Base-by-base conservation (phyloP, 2,797 vertebrate genomes). In the Anas flavirostris region DNA sequence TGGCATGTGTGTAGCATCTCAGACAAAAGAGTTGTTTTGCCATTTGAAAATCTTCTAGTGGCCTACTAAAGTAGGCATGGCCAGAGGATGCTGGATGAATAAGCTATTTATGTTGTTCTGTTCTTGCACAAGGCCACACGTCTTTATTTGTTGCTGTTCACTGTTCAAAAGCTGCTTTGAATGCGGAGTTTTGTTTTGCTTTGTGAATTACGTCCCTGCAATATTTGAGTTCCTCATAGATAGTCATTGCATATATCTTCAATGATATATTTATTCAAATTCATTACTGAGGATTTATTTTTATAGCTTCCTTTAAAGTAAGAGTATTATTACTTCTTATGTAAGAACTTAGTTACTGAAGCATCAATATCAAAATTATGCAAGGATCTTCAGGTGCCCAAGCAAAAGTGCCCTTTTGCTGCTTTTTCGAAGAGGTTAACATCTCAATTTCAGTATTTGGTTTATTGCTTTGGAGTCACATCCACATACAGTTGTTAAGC, bases 391-490 rank as follows among this genome's bases (percentile, higher is more conserved):
- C 58, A 16, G 14, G 16, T 70, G 28, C 8, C 56, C 5, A 26
- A 53, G 52, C 2, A 5, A 41, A 66, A 74, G n/a, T 81, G 17
- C 6, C 10, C 9, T 21, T 91, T 67, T 41, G 6, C 37, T 58
- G 12, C 0, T 53, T 62, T 69, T 53, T 70, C 0, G 0, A 26
- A 58, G 52, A 44, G 31, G 8, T 55, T 82, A n/a, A 10, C 11
- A 3, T 80, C 82, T 77, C 68, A 31, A 9, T 16, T 43, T 83
- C 43, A 69, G 46, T 16, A 12, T 66, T 56, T 83, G 35, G 35
- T 75, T 35, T 79, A 37, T 16, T 50, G 22, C 41, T 35, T 50
- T 43, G 81, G 23, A 80, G 35, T 37, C 35, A 46, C 16, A 31
- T 64, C 64, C 9, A 9, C 19, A 7, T 56, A n/a, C 29, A 60